These are phyloP conservation scores for Malacoraja senta DNA, from an alignment of 2,797 vertebrate species.

Conservation along the genomic window DNA sequence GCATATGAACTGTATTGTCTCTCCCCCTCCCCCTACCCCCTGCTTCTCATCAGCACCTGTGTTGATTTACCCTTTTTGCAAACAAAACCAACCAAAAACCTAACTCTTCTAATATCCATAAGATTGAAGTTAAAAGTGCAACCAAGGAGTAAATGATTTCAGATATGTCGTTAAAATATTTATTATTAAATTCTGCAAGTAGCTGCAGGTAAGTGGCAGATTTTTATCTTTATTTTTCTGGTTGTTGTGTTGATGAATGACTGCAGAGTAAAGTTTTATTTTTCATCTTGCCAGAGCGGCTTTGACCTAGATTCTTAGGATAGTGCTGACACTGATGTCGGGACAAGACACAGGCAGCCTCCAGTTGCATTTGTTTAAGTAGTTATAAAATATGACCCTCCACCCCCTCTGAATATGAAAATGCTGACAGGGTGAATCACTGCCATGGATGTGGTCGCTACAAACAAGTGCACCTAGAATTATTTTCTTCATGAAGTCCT, in stretches of 20 bases:
- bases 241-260: constrained; percentile 27
- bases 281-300: constrained; percentile 57
- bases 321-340: constrained; percentile 66
- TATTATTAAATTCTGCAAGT: constrained; percentile 25
- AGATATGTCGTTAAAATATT: constrained; percentile 34
- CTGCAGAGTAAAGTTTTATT: constrained; percentile 42
- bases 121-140: constrained; percentile 33
- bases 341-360: constrained; percentile 60
- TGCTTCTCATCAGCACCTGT: neutral
- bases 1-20: constrained; percentile 25
- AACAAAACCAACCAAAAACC: neutral
- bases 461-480: constrained; percentile 66
- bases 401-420: constrained; percentile 63
- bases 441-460: constrained; percentile 52
- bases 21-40: neutral
- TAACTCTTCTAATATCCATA: neutral
- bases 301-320: constrained; percentile 72
- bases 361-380: constrained; percentile 53
- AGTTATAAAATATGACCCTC: constrained; percentile 75
- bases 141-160: neutral
- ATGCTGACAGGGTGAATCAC: constrained; percentile 80
- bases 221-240: constrained; percentile 28
- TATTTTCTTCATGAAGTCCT: constrained; percentile 58
- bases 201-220: constrained; percentile 35
- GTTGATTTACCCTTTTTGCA: neutral